Base-by-base conservation (phyloP, 2,797 vertebrate genomes). In the Silurus aristotelis region DNA sequence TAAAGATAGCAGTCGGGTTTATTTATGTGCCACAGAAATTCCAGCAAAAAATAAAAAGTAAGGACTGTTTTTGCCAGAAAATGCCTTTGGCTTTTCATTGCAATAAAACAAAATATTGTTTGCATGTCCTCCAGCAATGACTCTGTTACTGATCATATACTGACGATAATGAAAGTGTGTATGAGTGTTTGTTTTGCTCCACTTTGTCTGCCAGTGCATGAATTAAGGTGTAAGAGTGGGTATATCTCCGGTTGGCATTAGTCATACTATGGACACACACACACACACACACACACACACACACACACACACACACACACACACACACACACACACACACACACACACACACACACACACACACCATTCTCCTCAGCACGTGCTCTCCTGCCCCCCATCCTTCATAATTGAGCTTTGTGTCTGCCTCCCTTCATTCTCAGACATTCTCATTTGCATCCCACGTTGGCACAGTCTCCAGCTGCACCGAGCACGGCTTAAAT, bases 391-490 rank as follows among this genome's bases (percentile, higher is more conserved):
- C 55, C 90, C 87, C 89, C 84, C 91, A 80, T 83, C 92, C 92
- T 95, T 80, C 38, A 80, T 64, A 95, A 95, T 95, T 95, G 93
- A 94, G 93, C 94, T 95, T 95, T 95, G 94, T 95, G 94, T 94
- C 93, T 94, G 93, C 93, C 91, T 94, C 93, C 90, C 92, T 92
- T 92, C 91, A 93, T 95, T 94, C 92, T 93, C 96, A 95, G 95
- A 92, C 90, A 85, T 91, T 90, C 92, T 96, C 92, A 97, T 97
- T 97, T 97, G 93, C 96, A 96, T 97, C 83, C 94, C 89, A 90
- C 91, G 92, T 94, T 93, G 94, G 95, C 93, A 95, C 92, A 89
- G 94, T 96, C 96, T 95, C 94, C 94, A 96, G 95, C 96, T 95
- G 95, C 96, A 96, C 93, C 95, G 90, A 92, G 92, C 86, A 88